A percentile compares a stretch with the other conserved stretches of the same genome.
Conservation (phyloP, 2,888 invertebrate species). For the Chamaedrilus cognettii region DNA sequence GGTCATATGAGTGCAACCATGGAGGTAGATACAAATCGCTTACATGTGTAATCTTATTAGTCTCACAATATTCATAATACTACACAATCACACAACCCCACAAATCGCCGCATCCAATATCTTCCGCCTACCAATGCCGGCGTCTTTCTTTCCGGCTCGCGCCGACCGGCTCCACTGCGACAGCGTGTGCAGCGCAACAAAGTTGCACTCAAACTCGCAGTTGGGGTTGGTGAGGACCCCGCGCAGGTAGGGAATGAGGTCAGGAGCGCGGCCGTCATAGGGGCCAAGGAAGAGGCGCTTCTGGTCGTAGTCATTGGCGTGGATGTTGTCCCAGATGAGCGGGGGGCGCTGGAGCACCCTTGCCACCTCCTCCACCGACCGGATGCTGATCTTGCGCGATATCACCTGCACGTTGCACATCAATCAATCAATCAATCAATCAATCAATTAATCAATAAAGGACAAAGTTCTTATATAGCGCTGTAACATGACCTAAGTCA, state of each 20-base stretch:
- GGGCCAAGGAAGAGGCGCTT: conserved; percentile 92
- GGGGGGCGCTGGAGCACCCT: conserved; percentile 75
- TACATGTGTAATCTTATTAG: too few species aligned
- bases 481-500: too few species aligned
- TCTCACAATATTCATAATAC: too few species aligned
- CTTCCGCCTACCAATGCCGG: too few species aligned
- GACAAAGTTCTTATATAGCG: too few species aligned
- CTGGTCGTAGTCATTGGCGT: conserved; percentile 99
- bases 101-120: too few species aligned
- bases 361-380: conserved; percentile 86
- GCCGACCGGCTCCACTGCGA: conserved; percentile 76
- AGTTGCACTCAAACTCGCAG: conserved; percentile 98
- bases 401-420: too few species aligned
- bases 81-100: too few species aligned
- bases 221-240: conserved; percentile 98
- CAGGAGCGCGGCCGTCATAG: conserved; percentile 74
- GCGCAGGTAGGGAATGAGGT: conserved; percentile 66
- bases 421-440: too few species aligned
- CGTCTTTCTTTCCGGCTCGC: conserved; percentile 52
- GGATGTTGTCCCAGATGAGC: conserved; percentile 98
- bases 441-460: too few species aligned
- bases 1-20: too few species aligned
- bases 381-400: conserved; percentile 81
- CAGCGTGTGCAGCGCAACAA: conserved; percentile 89
- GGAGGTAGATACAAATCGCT: too few species aligned